Conservation (phyloP, 2,113 vertebrate species). For the Spheniscus mendiculus region DNA sequence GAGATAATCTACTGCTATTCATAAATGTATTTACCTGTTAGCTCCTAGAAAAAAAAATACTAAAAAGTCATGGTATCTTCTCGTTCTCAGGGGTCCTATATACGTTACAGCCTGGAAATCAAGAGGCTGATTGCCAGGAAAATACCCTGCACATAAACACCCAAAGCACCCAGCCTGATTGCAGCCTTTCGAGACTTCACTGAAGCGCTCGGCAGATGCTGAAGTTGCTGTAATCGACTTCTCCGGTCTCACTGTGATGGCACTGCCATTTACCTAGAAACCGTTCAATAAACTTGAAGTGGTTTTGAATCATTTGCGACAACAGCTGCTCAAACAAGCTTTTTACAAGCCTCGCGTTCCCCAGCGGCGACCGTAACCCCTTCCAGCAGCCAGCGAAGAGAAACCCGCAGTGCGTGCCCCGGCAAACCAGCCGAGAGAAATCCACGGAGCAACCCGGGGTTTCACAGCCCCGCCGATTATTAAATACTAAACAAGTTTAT, state of each 20-base stretch:
- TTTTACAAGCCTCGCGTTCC: background rate
- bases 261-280: background rate
- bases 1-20: background rate
- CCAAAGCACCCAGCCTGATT: background rate
- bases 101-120: background rate
- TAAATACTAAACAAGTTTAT: background rate
- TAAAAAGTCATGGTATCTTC: background rate
- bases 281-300: background rate
- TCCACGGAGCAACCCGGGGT: fast-evolving
- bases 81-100: background rate
- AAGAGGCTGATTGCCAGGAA: background rate
- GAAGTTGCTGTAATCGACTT: background rate
- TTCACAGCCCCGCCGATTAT: background rate
- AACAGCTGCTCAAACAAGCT: background rate
- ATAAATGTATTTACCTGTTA: background rate
- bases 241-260: background rate
- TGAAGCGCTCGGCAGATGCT: background rate
- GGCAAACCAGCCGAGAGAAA: background rate
- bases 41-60: background rate
- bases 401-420: background rate
- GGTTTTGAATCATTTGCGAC: background rate
- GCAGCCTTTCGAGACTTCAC: background rate
- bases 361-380: background rate
- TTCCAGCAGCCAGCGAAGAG: background rate
- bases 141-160: background rate